Conservation (phyloP, 2,113 vertebrate genomes). For the Scalopus aquaticus region DNA sequence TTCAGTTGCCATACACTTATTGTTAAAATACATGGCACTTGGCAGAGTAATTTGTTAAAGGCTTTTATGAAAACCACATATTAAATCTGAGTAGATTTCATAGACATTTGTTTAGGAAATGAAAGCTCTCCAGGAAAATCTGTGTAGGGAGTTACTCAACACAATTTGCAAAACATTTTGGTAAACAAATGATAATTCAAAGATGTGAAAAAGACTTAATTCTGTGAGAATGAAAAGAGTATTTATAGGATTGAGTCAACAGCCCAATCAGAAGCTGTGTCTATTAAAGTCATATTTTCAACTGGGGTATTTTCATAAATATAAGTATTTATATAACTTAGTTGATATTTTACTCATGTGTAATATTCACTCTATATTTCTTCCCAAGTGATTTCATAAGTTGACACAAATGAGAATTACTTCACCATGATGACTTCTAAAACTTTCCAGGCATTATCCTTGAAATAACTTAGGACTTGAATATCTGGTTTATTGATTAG, state of each 20-base stretch:
- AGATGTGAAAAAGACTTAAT: constrained; percentile 22
- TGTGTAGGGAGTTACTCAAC: background rate
- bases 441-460: background rate
- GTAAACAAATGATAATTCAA: background rate
- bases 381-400: constrained; percentile 15
- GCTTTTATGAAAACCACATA: constrained; percentile 3
- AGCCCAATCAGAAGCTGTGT: background rate
- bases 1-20: background rate
- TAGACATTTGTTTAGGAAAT: background rate
- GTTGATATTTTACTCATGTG: background rate
- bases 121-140: background rate
- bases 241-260: background rate
- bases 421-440: background rate
- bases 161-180: background rate
- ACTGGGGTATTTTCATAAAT: background rate
- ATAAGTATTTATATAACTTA: background rate
- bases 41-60: background rate
- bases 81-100: background rate
- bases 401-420: background rate
- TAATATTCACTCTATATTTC: background rate
- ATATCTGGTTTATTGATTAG: background rate
- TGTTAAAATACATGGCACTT: background rate
- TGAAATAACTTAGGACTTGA: background rate
- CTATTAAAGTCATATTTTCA: background rate
- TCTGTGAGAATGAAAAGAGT: background rate